Percentiles rank a stretch among this genome's conserved stretches.
Conservation (phyloP, 2,797 vertebrate genomes). For the Thripadectes ignobilis region DNA sequence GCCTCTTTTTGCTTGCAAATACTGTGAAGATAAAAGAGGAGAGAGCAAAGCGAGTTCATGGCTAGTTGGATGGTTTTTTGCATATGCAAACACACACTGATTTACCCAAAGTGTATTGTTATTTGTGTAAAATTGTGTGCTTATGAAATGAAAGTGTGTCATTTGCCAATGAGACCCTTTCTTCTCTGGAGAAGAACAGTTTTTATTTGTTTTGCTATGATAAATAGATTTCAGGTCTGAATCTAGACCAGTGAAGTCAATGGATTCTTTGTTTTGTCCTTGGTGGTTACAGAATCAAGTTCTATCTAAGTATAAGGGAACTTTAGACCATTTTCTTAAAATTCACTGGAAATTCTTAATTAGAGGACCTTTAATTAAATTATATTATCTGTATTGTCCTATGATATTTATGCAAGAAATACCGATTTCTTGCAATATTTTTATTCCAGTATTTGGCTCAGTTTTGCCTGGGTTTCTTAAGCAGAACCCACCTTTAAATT, state of each 20-base stretch:
- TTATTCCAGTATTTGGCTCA: neutral
- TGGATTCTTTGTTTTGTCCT: neutral
- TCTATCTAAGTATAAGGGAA: neutral
- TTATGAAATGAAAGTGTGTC: neutral
- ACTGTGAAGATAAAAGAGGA: neutral
- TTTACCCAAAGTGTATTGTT: conserved; percentile 12
- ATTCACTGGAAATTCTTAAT: neutral
- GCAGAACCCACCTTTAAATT: neutral
- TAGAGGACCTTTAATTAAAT: neutral
- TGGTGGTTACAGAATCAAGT: neutral
- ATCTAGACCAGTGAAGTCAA: neutral
- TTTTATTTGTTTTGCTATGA: neutral
- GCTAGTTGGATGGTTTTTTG: conserved; percentile 4
- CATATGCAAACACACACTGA: conserved; percentile 3
- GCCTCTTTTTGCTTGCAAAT: neutral
- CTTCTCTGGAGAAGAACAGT: neutral
- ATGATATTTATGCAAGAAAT: neutral
- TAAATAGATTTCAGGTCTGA: neutral
- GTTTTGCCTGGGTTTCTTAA: neutral
- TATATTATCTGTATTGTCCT: neutral
- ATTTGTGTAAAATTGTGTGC: conserved; percentile 28
- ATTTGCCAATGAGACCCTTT: neutral
- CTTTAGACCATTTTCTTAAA: neutral
- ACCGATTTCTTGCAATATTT: neutral
- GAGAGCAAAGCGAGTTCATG: neutral